Percentiles rank a stretch among this genome's conserved stretches.
These are phyloP conservation scores for Aplodontia rufa DNA, from an alignment of 2,113 vertebrate genomes.

Conservation along the genomic window DNA sequence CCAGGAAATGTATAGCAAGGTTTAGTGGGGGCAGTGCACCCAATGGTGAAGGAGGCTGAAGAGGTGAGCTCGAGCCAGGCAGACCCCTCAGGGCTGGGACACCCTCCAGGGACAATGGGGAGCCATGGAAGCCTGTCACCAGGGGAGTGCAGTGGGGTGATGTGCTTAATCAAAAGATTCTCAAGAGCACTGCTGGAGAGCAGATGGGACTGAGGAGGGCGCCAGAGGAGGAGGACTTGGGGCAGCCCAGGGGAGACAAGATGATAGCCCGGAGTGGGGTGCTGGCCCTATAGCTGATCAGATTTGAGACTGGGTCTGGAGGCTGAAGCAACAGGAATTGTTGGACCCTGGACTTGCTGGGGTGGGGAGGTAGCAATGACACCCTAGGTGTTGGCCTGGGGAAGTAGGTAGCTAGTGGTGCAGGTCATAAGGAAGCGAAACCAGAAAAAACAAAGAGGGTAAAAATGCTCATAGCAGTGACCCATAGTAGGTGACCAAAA, in stretches of 20 bases:
- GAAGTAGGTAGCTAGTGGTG: background rate
- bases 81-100: background rate
- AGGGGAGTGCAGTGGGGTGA: background rate
- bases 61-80: too few relatives aligned
- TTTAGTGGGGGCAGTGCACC: rapidly evolving
- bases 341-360: too few relatives aligned
- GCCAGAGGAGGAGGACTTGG: background rate
- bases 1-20: too few relatives aligned
- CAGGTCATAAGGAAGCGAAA: background rate
- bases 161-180: background rate
- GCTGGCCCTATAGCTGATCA: background rate
- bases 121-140: background rate
- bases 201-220: background rate
- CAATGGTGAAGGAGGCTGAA: background rate
- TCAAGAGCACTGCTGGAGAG: background rate
- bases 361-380: background rate
- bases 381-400: background rate
- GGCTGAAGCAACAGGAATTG: background rate
- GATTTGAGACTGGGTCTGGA: background rate
- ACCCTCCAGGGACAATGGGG: too few relatives aligned
- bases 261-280: background rate
- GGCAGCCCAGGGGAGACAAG: background rate
- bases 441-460: background rate
- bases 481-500: background rate
- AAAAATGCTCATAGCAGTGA: background rate